Base-by-base conservation (phyloP, 2,797 vertebrate genomes). In the Sternotherus odoratus region DNA sequence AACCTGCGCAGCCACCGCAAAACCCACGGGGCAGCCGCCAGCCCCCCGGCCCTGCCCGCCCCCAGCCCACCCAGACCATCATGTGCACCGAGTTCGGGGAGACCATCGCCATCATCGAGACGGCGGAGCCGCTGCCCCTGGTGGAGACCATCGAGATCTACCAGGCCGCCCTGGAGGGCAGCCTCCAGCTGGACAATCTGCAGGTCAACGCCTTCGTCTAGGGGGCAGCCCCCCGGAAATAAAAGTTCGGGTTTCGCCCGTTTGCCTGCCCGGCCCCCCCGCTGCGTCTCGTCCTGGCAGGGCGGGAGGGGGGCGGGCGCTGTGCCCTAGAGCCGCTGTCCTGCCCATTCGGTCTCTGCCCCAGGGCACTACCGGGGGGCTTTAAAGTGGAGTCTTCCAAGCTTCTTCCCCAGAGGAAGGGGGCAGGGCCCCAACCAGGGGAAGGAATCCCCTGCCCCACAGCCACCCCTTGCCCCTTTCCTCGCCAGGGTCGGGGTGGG, bases 41-140 rank as follows among this genome's bases (percentile, higher is more conserved):
- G 98, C 92, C 96, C 99, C 94, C 98, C 93, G 97, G 0, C 50
- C 90, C 82, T 87, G 48, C 92, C 86, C 0, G 48, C 95, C 5
- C 85, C 1, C 96, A 88, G 43, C 93, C 97, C 12, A 96, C 96
- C 82, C 97, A 97, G 30, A 99, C 98, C 2, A 99, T 99, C 95
- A 99, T 99, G 99, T 99, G 99, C 95, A 99, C 99, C 2, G 99
- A 99, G 96, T 98, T 99, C 2, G 99, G 99, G 39, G 99, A 99
- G 97, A 98, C 99, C 69, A 99, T 99, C 3, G 99, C 99, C 92
- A 99, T 99, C 97, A 99, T 99, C 1, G 98, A 99, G 98, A 99
- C 98, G 0, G 98, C 98, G 0, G 99, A 99, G 91, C 98, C 97
- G 0, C 97, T 99, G 81, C 98, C 98, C 3, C 97, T 99, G 69